Evolutionary conservation across 2,888 invertebrate genomes (phyloP).

Genomic region (Tipula helvola): DNA sequence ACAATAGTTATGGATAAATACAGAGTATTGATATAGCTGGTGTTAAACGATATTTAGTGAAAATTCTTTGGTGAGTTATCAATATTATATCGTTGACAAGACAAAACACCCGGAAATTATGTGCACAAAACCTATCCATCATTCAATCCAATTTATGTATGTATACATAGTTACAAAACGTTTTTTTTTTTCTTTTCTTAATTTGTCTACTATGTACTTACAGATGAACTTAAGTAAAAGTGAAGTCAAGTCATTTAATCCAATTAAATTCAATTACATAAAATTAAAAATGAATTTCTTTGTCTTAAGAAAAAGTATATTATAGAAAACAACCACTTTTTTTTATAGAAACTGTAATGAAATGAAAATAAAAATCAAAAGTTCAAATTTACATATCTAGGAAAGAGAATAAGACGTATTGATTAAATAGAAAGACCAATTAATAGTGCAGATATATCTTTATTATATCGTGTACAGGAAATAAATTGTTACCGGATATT

Average conservation of each 20-base stretch:
- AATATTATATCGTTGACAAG: not conserved
- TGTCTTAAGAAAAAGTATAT: not conserved
- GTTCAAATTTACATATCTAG: not conserved
- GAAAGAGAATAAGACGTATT: not conserved
- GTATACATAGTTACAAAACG: not conserved
- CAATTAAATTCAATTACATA: not conserved
- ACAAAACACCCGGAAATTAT: not conserved
- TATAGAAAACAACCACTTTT: not conserved
- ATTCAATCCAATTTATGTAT: not conserved
- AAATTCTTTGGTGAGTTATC: not conserved
- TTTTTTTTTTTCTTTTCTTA: not conserved
- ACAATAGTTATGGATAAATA: not conserved
- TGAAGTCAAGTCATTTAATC: not conserved
- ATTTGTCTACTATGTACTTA: not conserved
- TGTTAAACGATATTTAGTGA: not conserved
- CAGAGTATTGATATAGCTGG: not conserved
- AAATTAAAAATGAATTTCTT: not conserved
- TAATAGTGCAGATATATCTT: not conserved
- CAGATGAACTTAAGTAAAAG: not conserved
- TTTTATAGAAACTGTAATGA: not conserved
- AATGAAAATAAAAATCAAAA: not conserved
- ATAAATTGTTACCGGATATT: not conserved
- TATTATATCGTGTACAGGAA: not conserved
- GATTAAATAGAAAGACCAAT: not conserved
- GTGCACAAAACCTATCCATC: not conserved